A percentile compares a stretch with the other conserved stretches of the same genome.
These are phyloP conservation scores for Stichopus chloronotus DNA, from an alignment of 35 echinoderm and acorn worm genomes.

Conservation along the genomic window DNA sequence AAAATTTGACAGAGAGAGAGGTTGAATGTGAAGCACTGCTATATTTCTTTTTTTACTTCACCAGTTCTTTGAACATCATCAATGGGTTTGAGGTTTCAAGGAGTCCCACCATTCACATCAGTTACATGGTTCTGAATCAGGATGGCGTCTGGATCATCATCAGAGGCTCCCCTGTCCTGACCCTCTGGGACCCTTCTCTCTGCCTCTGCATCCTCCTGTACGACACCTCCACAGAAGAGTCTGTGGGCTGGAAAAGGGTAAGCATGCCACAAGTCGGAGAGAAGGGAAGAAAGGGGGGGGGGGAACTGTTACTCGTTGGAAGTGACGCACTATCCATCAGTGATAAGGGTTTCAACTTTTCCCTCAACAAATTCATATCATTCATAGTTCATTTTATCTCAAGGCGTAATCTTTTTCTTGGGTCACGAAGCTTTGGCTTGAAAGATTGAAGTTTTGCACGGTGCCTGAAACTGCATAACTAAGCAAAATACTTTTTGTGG, in stretches of 20 bases:
- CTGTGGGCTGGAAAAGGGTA: constrained; percentile 72
- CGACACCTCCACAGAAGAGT: constrained; percentile 80
- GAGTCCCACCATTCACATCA: constrained; percentile 77
- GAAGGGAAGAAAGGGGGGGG: neutral
- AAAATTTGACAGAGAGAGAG: too few relatives aligned
- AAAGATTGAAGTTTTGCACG: too few relatives aligned
- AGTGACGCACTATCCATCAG: neutral
- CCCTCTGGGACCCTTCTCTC: constrained; percentile 72
- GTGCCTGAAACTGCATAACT: too few relatives aligned
- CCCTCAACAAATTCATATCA: too few relatives aligned
- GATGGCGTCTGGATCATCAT: constrained; percentile 89
- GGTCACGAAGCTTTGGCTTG: too few relatives aligned
- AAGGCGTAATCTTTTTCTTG: too few relatives aligned
- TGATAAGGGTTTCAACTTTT: neutral
- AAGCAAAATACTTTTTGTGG: too few relatives aligned
- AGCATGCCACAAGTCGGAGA: neutral
- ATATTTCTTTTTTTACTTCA: neutral
- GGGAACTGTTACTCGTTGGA: neutral
- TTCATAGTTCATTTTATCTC: too few relatives aligned
- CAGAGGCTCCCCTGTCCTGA: constrained; percentile 69
- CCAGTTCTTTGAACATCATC: constrained; percentile 74
- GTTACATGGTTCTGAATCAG: constrained; percentile 55
- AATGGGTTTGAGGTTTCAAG: constrained; percentile 93
- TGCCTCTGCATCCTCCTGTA: constrained; percentile 80
- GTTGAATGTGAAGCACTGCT: too few relatives aligned